Conservation (phyloP, 2,797 vertebrate species). For the Nothura maculosa region DNA sequence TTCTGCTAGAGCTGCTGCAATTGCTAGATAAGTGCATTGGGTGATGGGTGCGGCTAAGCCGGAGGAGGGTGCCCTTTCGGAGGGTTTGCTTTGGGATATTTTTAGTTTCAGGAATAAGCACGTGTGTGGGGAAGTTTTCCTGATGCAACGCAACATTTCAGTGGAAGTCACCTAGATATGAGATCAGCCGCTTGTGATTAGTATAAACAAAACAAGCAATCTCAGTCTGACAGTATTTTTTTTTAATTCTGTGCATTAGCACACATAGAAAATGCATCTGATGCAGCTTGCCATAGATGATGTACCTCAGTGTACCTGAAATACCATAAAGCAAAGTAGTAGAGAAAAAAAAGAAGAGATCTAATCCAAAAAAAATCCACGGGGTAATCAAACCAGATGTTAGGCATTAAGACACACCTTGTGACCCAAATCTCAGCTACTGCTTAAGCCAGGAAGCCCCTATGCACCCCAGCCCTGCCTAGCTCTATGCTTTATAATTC, state of each 20-base stretch:
- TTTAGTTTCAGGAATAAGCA: slow-evolving; percentile 57
- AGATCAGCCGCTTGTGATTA: neutral
- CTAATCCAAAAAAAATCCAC: neutral
- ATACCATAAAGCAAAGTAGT: neutral
- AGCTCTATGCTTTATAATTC: neutral
- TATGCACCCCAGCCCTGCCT: neutral
- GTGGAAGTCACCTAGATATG: neutral
- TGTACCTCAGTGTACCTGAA: no score
- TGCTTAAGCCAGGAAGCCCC: neutral
- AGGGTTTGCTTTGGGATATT: slow-evolving; percentile 56
- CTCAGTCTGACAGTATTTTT: neutral
- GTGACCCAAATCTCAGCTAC: fast-evolving
- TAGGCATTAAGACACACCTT: neutral
- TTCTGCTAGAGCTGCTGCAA: slow-evolving; percentile 10
- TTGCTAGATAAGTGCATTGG: slow-evolving; percentile 57
- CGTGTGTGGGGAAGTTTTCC: slow-evolving; percentile 42
- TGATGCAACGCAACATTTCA: slow-evolving; percentile 39
- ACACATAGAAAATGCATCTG: neutral
- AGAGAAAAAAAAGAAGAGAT: neutral
- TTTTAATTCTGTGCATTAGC: neutral
- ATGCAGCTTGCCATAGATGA: neutral
- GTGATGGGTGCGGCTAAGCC: slow-evolving; percentile 45
- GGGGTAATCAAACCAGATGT: neutral
- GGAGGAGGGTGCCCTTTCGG: slow-evolving; percentile 64
- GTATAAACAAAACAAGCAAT: neutral